Evolutionary conservation across 2,113 vertebrate species (phyloP).

Genomic region (Myotis lucifugus): DNA sequence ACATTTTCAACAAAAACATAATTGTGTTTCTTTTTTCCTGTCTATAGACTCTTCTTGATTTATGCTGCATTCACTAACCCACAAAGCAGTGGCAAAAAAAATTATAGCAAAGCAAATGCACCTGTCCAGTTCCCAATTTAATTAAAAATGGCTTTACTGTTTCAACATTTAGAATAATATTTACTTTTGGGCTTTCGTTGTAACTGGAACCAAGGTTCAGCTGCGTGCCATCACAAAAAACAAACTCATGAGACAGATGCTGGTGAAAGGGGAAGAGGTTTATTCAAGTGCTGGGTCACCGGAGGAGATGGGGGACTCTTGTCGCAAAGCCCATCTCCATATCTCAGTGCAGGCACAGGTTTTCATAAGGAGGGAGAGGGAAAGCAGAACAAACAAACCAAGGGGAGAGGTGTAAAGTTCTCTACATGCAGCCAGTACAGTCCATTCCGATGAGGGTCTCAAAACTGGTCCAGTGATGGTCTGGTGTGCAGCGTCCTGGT

Average conservation of each 20-base stretch:
- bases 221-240: neutral
- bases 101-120: neutral
- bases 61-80: neutral
- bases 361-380: neutral
- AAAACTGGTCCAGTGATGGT: neutral
- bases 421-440: neutral
- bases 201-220: neutral
- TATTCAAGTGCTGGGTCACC: neutral
- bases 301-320: neutral
- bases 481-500: neutral
- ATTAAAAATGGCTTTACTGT: constrained; percentile 14
- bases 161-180: constrained; percentile 1
- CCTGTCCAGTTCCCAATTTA: neutral
- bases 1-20: neutral
- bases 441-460: neutral
- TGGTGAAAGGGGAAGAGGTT: neutral
- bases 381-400: neutral
- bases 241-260: neutral
- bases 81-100: neutral
- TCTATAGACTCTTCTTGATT: neutral
- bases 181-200: neutral
- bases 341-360: neutral
- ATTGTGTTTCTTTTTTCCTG: neutral
- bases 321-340: neutral
- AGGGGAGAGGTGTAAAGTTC: neutral